Conservation (phyloP, 1,140 invertebrate genomes). For the Thalassaphorura encarpata region DNA sequence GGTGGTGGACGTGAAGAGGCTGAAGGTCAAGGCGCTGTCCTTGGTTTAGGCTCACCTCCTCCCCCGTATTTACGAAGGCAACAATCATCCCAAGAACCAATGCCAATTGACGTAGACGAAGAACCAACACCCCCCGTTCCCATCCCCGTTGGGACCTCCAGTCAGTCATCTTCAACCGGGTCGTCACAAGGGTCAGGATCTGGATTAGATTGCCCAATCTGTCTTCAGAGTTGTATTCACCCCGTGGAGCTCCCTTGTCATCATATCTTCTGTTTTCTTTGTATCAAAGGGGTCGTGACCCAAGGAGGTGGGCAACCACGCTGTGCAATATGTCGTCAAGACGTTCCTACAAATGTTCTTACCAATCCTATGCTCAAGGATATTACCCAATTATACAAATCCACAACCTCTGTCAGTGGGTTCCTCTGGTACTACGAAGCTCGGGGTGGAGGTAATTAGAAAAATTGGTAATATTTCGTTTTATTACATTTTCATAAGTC, state of each 20-base stretch:
- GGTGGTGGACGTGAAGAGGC: too few species aligned
- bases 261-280: constrained; percentile 94
- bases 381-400: constrained; percentile 38
- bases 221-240: constrained; percentile 77
- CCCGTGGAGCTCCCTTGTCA: constrained; percentile 77
- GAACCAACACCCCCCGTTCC: too few species aligned
- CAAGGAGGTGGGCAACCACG: constrained; percentile 52
- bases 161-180: too few species aligned
- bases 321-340: constrained; percentile 74
- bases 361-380: constrained; percentile 70
- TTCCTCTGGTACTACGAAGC: constrained; percentile 96
- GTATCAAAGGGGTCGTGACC: constrained; percentile 84
- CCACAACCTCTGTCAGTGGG: constrained; percentile 48
- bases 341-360: constrained; percentile 71
- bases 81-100: too few species aligned
- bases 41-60: too few species aligned
- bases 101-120: too few species aligned
- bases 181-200: too few species aligned
- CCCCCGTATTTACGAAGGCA: too few species aligned
- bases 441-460: constrained; percentile 55
- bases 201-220: constrained; percentile 72
- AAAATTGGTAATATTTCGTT: background rate
- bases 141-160: too few species aligned
- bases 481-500: too few species aligned
- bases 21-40: too few species aligned